Evolutionary conservation across 2,888 invertebrate species (phyloP).

Genomic region (Trachelus troglodyta): DNA sequence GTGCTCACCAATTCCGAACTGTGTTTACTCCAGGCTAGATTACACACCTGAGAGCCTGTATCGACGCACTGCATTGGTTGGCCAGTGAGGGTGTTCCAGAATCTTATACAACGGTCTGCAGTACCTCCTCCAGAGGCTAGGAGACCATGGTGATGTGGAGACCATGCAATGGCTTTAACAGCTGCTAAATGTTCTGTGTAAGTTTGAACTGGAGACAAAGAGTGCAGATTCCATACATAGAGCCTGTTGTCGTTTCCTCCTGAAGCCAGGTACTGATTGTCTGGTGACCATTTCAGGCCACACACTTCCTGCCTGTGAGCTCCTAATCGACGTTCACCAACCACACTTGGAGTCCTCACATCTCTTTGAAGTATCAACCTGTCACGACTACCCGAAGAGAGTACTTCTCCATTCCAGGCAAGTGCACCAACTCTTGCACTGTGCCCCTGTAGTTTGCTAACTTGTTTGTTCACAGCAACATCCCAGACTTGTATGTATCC

Average conservation of each 20-base stretch:
- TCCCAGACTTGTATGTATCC: conserved; percentile 99
- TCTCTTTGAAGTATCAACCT: conserved; percentile 94
- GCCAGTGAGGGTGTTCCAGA: conserved; percentile 98
- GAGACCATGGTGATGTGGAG: conserved; percentile 97
- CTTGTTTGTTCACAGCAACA: conserved; percentile 92
- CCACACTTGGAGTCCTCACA: conserved; percentile 83
- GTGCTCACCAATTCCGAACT: conserved; percentile 97
- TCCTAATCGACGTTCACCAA: conserved; percentile 83
- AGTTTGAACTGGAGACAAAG: conserved; percentile 90
- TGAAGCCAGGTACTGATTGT: conserved; percentile 96
- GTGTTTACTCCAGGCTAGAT: conserved; percentile 98
- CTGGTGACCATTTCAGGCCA: conserved; percentile 98
- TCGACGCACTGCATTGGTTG: conserved; percentile 99
- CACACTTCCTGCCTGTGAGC: conserved; percentile 98
- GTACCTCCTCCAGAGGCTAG: conserved; percentile 99
- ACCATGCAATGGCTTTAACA: conserved; percentile 99
- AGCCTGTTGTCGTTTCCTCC: conserved; percentile 98
- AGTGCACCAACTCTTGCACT: conserved; percentile 92
- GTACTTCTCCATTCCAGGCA: conserved; percentile 97
- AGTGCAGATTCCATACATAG: conserved; percentile 92
- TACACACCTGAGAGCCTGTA: conserved; percentile 98
- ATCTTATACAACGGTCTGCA: conserved; percentile 94
- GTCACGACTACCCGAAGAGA: conserved; percentile 96
- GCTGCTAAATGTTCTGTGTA: conserved; percentile 97
- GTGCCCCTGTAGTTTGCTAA: conserved; percentile 91